A percentile compares a stretch with the other conserved stretches of the same genome.
Evolutionary conservation across 2,888 invertebrate species (phyloP).

Genomic region (Xanthorhoe spadicearia): DNA sequence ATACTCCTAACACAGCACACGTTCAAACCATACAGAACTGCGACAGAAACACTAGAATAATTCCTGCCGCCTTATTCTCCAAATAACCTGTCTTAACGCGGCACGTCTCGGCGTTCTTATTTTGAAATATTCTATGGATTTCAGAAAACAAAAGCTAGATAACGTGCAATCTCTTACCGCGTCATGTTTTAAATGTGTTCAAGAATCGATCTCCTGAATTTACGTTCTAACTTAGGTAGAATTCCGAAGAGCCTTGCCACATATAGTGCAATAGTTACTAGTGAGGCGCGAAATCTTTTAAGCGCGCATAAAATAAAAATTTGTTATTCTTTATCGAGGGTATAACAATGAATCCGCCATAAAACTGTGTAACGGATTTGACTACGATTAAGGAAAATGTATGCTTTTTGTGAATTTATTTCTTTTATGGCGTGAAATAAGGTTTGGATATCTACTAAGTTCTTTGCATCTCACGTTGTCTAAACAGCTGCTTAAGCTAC

Average conservation of each 20-base stretch:
- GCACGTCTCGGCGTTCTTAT: no score
- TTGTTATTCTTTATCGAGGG: constrained; percentile 50
- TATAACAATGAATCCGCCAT: constrained; percentile 44
- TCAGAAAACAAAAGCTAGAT: no score
- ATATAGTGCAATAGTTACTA: background rate
- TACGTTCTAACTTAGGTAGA: background rate
- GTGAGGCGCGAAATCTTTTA: constrained; percentile 25
- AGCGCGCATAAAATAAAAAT: constrained; percentile 51
- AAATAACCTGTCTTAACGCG: no score
- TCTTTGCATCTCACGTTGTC: background rate
- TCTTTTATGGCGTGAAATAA: constrained; percentile 13
- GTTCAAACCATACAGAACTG: background rate
- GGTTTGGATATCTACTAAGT: constrained; percentile 15
- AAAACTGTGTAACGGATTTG: constrained; percentile 43
- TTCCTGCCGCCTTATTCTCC: no score
- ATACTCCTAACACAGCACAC: background rate
- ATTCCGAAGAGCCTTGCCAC: background rate
- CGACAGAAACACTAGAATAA: no score
- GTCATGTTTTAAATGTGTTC: no score
- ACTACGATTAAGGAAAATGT: constrained; percentile 21
- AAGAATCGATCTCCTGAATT: background rate
- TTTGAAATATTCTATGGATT: no score
- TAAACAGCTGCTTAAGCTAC: no score
- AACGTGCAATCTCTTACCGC: no score
- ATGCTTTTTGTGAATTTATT: constrained; percentile 29